phyloP scores from a whole-genome alignment of 53 echinoderm and acorn worm genomes.

The Stichopus horrens region DNA sequence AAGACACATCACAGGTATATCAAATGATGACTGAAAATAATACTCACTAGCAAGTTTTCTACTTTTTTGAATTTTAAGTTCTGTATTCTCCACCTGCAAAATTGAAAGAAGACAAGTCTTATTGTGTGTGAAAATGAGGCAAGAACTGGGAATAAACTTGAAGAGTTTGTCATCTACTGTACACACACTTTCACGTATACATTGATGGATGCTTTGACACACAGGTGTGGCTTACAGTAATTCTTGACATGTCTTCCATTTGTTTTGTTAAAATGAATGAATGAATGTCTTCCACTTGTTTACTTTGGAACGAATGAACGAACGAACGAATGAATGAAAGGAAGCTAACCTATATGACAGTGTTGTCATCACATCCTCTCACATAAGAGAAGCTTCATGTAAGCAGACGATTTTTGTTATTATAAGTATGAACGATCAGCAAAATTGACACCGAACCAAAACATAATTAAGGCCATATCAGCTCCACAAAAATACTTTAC shows the following conservation, averaged over 20 bases:
- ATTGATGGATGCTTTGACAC: neutral
- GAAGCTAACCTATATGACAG: too few species aligned
- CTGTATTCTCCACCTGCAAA: slow-evolving; percentile 80
- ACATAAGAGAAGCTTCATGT: too few species aligned
- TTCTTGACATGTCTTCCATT: neutral
- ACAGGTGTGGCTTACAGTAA: neutral
- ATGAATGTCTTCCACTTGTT: too few species aligned
- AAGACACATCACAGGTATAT: neutral
- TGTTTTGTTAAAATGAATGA: neutral
- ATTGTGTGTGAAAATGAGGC: neutral
- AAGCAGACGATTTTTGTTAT: too few species aligned
- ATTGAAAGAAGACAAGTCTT: neutral
- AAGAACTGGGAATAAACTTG: neutral
- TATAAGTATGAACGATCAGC: too few species aligned
- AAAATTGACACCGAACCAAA: too few species aligned
- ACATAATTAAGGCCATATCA: too few species aligned
- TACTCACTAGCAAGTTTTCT: slow-evolving; percentile 87
- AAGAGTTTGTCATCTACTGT: neutral
- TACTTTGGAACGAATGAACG: neutral
- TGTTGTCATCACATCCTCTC: too few species aligned
- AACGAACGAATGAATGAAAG: neutral
- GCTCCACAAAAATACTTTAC: too few species aligned
- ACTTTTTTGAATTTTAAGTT: slow-evolving; percentile 77
- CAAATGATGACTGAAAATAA: neutral
- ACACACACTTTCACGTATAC: neutral